Percentiles rank a stretch among this genome's conserved stretches.
Conservation (phyloP, 2,113 vertebrate species). For the Platichthys stellatus region DNA sequence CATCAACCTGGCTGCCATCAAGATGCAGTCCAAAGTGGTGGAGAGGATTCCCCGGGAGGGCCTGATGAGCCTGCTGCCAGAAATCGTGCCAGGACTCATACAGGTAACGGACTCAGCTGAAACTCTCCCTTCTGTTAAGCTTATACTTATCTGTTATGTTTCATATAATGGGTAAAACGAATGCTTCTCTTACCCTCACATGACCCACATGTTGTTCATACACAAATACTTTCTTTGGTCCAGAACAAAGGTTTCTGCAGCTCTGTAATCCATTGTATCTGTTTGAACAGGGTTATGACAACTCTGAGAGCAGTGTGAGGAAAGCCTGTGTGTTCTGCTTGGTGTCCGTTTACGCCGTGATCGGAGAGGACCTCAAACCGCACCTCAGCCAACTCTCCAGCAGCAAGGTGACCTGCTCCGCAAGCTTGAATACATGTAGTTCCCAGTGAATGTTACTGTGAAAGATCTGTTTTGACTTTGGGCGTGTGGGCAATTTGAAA, state of each 20-base stretch:
- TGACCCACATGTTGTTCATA: not conserved
- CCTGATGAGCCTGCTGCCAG: slow-evolving; percentile 89
- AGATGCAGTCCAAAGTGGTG: slow-evolving; percentile 97
- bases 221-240: not conserved
- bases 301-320: slow-evolving; percentile 96
- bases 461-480: not conserved
- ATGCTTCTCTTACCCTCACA: not conserved
- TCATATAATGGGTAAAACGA: no score
- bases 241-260: slow-evolving; percentile 1
- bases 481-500: not conserved
- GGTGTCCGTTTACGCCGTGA: slow-evolving; percentile 93
- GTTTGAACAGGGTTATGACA: slow-evolving; percentile 91
- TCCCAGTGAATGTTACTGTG: not conserved
- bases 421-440: not conserved
- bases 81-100: slow-evolving; percentile 93
- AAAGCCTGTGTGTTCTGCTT: slow-evolving; percentile 98
- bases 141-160: no score
- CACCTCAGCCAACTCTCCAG: slow-evolving; percentile 95
- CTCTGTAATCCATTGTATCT: slow-evolving; percentile 44
- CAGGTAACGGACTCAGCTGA: slow-evolving; percentile 54
- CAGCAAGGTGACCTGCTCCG: slow-evolving; percentile 87
- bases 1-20: slow-evolving; percentile 96
- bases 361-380: slow-evolving; percentile 96
- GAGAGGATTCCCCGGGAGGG: slow-evolving; percentile 91
- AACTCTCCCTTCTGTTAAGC: no score